Base-by-base conservation (phyloP, 2,113 vertebrate species). In the Siniperca chuatsi region DNA sequence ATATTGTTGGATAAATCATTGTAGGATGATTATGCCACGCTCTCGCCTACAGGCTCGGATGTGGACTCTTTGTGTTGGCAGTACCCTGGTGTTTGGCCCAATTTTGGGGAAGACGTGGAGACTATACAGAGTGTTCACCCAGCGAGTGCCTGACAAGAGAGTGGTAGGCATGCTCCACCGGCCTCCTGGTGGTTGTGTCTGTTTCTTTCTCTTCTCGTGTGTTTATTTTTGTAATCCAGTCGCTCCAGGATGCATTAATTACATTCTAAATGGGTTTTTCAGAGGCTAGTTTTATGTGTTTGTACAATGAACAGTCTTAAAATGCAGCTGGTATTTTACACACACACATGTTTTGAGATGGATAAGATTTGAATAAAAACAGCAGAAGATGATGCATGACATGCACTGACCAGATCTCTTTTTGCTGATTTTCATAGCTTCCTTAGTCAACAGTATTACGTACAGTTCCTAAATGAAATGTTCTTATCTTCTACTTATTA, bases 81-180 rank as follows among this genome's bases (percentile, higher is more conserved):
- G 95, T 65, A 97, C 98, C 1, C 91, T 99, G 85, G 96, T 98
- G 83, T 97, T 99, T 8, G 97, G 98, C 0, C 98, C 98, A 4
- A 91, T 99, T 83, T 90, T 99, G 92, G 98, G 97, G 9, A 99
- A 99, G 92, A 99, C 97, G 11, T 99, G 98, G 98, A 85, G 98
- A 81, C 96, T 99, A 29, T 98, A 99, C 94, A 96, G 95, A 90
- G 98, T 99, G 81, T 99, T 99, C 93, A 98, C 97, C 20, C 98
- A 99, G 91, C 94, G 97, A 7, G 95, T 98, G 42, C 98, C 98
- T 0, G 97, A 99, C 93, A 99, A 97, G 92, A 95, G 98, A 91
- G 97, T 99, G 98, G 98, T 99, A 93, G 94, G 97, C 57, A 58
- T 11, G 15, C n/a, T 71, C 40, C 13, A 33, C 44, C 7, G 2